Evolutionary conservation across 2,888 invertebrate species (phyloP), one percentile per base, ranked within the genome.

Genomic region (Chloroclystis v-ata): DNA sequence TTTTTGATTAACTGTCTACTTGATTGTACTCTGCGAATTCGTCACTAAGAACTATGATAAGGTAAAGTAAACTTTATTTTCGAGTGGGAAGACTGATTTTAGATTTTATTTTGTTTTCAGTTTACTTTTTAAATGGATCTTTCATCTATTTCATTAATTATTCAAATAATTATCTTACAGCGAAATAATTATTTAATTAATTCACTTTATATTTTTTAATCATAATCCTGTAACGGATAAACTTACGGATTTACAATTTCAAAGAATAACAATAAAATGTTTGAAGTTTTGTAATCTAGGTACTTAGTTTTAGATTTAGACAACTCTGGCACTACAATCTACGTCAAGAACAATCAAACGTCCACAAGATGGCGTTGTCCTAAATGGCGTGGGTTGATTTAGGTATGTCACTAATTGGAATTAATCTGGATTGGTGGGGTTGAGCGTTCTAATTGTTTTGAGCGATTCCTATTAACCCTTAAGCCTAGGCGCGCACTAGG

Each of bases 1-100:
- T 67, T 69, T 72, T 70, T 72, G 71, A 72, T 72, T 71, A 72
- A 71, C 64, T 68, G 63, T 61, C 56, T 51, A 44, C 37, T 47
- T 45, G 57, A 59, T 55, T 46, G 47, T 44, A 41, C 44, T 33
- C 37, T 10, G 11, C 8, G 26, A 9, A 12, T 37, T 37, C 37
- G 26, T 49, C 49, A 41, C 49, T 49, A n/a, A n/a, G n/a, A 16
- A 12, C n/a, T 2, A 5, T n/a, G 32, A n/a, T 6, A 33, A 2
- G 9, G 32, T 33, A n/a, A 33, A 33, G 14, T n/a, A 14, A n/a
- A 14, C 16, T 16, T 33, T 33, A n/a, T 33, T 16, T 5, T 4
- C 13, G 12, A 13, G 30, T 8, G 5, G 4, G 30, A 4, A 30
- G 30, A 13, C 8, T 30, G 12, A 13, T 13, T 12, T 29, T 6